phyloP scores from a whole-genome alignment of 2,888 invertebrate species.

The Branchellion lobata region DNA sequence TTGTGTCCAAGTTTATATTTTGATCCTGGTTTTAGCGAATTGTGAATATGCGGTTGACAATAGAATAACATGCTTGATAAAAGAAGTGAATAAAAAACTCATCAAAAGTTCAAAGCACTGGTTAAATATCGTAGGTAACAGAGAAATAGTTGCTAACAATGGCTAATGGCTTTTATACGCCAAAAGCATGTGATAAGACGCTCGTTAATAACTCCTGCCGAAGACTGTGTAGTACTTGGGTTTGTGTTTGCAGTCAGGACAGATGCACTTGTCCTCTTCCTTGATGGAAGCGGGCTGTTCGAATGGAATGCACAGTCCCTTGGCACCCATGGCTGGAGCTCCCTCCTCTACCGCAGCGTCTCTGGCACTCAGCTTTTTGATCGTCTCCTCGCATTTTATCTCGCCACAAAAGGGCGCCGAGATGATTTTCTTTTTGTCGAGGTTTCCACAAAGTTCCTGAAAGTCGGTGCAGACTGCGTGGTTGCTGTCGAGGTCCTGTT shows the following conservation, averaged over 20 bases:
- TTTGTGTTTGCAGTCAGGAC: slow-evolving; percentile 77
- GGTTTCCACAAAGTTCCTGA: slow-evolving; percentile 75
- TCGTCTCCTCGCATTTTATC: slow-evolving; percentile 83
- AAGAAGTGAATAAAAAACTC: too few relatives aligned
- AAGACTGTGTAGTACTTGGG: slow-evolving; percentile 86
- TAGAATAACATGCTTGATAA: too few relatives aligned
- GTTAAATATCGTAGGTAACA: too few relatives aligned
- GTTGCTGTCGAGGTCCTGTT: slow-evolving; percentile 73
- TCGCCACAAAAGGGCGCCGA: slow-evolving; percentile 92
- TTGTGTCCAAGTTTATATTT: too few relatives aligned
- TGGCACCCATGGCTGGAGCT: slow-evolving; percentile 96
- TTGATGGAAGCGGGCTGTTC: slow-evolving; percentile 71
- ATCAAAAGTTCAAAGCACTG: too few relatives aligned
- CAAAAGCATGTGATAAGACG: too few relatives aligned
- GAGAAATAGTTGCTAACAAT: too few relatives aligned
- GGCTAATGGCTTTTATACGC: too few relatives aligned
- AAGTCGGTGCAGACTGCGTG: slow-evolving; percentile 74
- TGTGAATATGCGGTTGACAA: too few relatives aligned
- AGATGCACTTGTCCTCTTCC: slow-evolving; percentile 75
- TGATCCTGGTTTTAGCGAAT: too few relatives aligned
- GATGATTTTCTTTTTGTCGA: slow-evolving; percentile 88
- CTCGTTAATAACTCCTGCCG: slow-evolving; percentile 89
- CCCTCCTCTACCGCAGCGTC: slow-evolving; percentile 71
- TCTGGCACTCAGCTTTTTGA: slow-evolving; percentile 89
- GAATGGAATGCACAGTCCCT: slow-evolving; percentile 95